Conservation (phyloP, 2,797 vertebrate species). For the Harpagifer antarcticus region DNA sequence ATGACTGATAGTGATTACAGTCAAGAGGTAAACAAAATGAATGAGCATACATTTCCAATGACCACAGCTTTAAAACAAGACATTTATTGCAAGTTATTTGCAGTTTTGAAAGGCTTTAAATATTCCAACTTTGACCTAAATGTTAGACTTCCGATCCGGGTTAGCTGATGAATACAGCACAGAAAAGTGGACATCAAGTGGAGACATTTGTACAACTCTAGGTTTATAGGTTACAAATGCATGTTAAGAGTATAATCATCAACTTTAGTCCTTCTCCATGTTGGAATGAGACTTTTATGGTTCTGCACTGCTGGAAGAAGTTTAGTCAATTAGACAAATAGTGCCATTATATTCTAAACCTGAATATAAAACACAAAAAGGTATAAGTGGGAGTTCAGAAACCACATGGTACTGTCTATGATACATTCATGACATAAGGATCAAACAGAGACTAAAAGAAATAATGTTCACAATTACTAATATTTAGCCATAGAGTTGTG, state of each 20-base stretch:
- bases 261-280: conserved; percentile 41
- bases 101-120: conserved; percentile 69
- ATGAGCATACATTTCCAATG: conserved; percentile 78
- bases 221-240: conserved; percentile 56
- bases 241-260: conserved; percentile 50
- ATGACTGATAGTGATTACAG: conserved; percentile 84
- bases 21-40: conserved; percentile 83
- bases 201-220: conserved; percentile 57
- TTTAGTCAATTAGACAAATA: conserved; percentile 48
- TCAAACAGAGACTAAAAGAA: conserved; percentile 50
- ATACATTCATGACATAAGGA: conserved; percentile 70
- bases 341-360: conserved; percentile 50
- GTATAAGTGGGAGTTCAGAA: conserved; percentile 39
- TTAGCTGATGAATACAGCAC: conserved; percentile 55
- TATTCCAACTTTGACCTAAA: conserved; percentile 55
- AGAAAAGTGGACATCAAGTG: conserved; percentile 46
- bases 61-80: conserved; percentile 71
- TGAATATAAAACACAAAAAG: conserved; percentile 52
- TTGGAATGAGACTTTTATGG: conserved; percentile 45
- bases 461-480: conserved; percentile 55
- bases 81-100: conserved; percentile 62
- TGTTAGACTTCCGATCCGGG: conserved; percentile 49
- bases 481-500: conserved; percentile 64
- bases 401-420: conserved; percentile 49
- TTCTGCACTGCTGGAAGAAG: conserved; percentile 42